Base-by-base conservation (phyloP, 2,113 vertebrate species). In the Rhodinocichla rosea region DNA sequence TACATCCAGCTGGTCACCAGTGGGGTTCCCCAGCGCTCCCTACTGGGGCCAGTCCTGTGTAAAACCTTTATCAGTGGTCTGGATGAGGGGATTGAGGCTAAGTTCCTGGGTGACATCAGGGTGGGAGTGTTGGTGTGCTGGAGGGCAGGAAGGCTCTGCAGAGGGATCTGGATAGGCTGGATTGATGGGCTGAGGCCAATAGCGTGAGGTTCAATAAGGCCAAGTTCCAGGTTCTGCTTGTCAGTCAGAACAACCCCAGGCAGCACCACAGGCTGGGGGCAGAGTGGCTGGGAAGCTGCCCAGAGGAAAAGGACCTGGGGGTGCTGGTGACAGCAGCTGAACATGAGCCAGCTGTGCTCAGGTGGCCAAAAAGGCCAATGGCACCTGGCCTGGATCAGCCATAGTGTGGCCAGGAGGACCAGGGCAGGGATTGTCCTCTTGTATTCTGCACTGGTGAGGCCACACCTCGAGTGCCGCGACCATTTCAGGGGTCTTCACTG, bases 391-490 rank as follows among this genome's bases (percentile, higher is more conserved):
- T 57, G 12, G 0, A 7, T 57, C 76, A 73, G 76, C 2, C 23
- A 32, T 13, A 4, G 22, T 32, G 37, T 37, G 59, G 27, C 37
- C 50, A 74, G 67, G 22, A 74, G 33, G 27, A 20, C 0, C 42
- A 64, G 21, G 26, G 21, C 42, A 56, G 42, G 0, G 57, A 49
- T 7, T 37, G 32, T 37, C 10, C 52, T 10, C 15, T 9, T 52
- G 22, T 14, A n/a, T 15, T 39, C 2, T 0, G 19, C 13, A 21
- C 33, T 53, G 53, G 1, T 52, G 45, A 21, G 52, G 37, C 6
- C 24, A 24, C 33, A n/a, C 20, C 39, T 68, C 0, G 0, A 52
- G 19, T n/a, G 4, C 45, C 40, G 20, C 10, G 45, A n/a, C 7
- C 53, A 52, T 6, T 45, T 59, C 28, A 39, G 37, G 18, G 37